Evolutionary conservation across 2,888 invertebrate genomes (phyloP), one percentile per base, ranked within the genome.

Genomic region (Drosophila sordidapex): DNA sequence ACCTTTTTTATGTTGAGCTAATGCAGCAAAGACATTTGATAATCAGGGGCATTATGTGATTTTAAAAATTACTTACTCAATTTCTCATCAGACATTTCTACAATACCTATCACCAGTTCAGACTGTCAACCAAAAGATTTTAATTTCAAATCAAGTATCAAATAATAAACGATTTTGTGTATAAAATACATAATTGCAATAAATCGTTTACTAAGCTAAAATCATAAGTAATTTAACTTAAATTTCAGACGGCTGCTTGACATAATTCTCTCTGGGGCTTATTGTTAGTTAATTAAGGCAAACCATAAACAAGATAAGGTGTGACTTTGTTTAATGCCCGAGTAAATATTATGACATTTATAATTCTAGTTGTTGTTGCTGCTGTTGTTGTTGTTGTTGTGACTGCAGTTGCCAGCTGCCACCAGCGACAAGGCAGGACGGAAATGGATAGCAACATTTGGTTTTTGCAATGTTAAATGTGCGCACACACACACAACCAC

Each of bases 321-420:
- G 86, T 86, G 82, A 86, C 81, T 76, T 79, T 64, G 72, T 67
- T 86, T 81, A 86, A 88, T 86, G 84, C 83, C 61, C 49, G 72
- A 77, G 66, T 74, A 82, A 79, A 82, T 84, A 65, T 81, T 67
- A 80, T 68, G 67, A 60, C 65, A 80, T 77, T 76, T 62, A 70
- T 66, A 76, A 71, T 86, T 49, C 53, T 66, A 71, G 59, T 70
- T 70, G 57, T 43, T 67, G 62, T 52, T 49, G 56, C 35, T 62
- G 56, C 43, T 67, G 65, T 43, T 49, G 56, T 49, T 62, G 36
- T 21, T 43, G 60, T 27, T 58, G 65, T 31, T 51, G 60, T 21
- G 40, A 57, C 7, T 68, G 69, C 68, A 49, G 63, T 64, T 53
- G 53, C 31, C 25, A 79, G 73, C 60, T 72, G 75, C 49, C 66